Evolutionary conservation across 2,113 vertebrate species (phyloP).

Genomic region (Loxodonta africana): DNA sequence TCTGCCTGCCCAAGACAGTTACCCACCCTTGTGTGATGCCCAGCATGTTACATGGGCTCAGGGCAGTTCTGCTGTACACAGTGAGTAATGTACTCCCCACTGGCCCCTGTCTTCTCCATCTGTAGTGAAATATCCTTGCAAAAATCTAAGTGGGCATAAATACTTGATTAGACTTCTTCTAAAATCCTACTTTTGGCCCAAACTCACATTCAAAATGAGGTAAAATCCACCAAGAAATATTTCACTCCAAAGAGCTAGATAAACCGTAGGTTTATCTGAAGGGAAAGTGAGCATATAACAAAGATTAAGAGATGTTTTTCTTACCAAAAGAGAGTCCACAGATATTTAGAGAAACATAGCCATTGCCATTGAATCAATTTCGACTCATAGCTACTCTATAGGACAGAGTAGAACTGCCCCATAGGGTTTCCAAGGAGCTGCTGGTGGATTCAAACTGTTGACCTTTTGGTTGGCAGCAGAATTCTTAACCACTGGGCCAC

Average conservation of each 20-base stretch:
- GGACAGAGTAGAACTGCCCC: no score
- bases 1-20: fast-evolving
- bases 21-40: fast-evolving
- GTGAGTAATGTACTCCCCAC: neutral
- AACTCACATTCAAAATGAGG: neutral
- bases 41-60: fast-evolving
- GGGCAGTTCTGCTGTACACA: fast-evolving
- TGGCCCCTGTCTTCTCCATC: neutral
- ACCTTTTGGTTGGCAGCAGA: no score
- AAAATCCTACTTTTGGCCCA: neutral
- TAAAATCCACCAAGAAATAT: neutral
- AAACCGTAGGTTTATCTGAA: neutral
- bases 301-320: neutral
- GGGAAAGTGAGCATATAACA: no score
- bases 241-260: neutral
- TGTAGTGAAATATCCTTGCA: neutral
- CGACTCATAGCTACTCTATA: no score
- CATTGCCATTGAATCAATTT: no score
- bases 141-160: no score
- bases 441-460: no score
- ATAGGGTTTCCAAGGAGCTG: no score
- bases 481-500: no score
- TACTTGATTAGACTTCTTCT: neutral
- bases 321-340: no score
- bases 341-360: neutral